Evolutionary conservation across 2,888 invertebrate species (phyloP), one percentile per base, ranked within the genome.

Genomic region (Hydriomena furcata): DNA sequence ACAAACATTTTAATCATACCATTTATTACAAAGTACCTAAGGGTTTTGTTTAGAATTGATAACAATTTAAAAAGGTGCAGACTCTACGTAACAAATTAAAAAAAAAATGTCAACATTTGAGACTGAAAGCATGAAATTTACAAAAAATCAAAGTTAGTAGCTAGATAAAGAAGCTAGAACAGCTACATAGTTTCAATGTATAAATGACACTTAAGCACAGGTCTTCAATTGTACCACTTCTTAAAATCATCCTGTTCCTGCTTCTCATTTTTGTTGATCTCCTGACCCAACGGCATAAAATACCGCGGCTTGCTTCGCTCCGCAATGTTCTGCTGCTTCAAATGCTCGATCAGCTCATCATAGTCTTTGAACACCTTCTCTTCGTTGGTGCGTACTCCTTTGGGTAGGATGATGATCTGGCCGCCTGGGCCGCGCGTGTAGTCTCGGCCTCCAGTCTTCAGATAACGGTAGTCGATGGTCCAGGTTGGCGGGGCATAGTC

Each of bases 381-480:
- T 17, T 80, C 78, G 28, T 68, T 58, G n/a, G 68, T 62, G 42
- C 65, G 56, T 50, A 78, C 60, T 49, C 71, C 69, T 49, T 69
- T 76, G 0, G 88, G 88, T 0, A 88, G 67, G 27, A 89, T 84
- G 7, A 88, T 67, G 49, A 84, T 70, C 50, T 86, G 85, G 0
- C 86, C 87, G 0, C 87, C 85, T 0, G 82, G 80, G 0, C 83
- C 77, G 2, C 84, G 78, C 0, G 76, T 74, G 69, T 85, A 88
- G 57, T 84, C 81, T 28, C 86, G 73, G 4, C 87, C 87, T 0
- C 85, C 87, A 0, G 82, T 73, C 61, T 83, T 85, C 36, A 83
- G 52, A 66, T 84, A 87, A 42, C 88, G 73, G 63, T 84, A 89
- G 76, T 89, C 88, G 10, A 89, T 61, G 25, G 82, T 62, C 68